These are phyloP conservation scores for Xiphophorus hellerii DNA, from an alignment of 2,113 vertebrate genomes.

Conservation along the genomic window DNA sequence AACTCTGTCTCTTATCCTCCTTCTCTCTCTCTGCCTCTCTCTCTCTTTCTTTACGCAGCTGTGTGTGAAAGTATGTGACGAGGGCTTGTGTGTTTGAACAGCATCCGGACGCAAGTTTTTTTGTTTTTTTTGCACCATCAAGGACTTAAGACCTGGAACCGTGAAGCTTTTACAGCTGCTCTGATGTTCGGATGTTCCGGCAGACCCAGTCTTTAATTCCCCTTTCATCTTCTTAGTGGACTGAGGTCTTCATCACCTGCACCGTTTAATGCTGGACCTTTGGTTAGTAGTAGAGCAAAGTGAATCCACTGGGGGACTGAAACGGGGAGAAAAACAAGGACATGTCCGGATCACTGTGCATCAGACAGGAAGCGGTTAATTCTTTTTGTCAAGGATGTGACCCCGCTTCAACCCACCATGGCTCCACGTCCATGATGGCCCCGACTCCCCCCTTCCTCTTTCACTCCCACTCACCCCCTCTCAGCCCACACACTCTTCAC, in stretches of 20 bases:
- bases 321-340: constrained; percentile 7
- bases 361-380: constrained; percentile 56
- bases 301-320: constrained; percentile 20
- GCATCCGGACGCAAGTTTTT: constrained; percentile 70
- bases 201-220: constrained; percentile 15
- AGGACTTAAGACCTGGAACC: constrained; percentile 55
- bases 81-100: constrained; percentile 45
- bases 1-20: background rate
- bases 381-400: constrained; percentile 43
- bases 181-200: constrained; percentile 55
- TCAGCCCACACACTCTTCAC: constrained; percentile 12
- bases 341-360: constrained; percentile 30
- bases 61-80: constrained; percentile 42
- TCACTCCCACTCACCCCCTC: constrained; percentile 11
- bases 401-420: constrained; percentile 4
- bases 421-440: background rate
- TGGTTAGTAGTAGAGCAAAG: constrained; percentile 4
- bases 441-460: background rate
- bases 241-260: constrained; percentile 6
- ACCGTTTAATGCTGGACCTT: constrained; percentile 25
- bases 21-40: constrained; percentile 7
- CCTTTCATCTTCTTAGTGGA: constrained; percentile 16
- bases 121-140: constrained; percentile 45
- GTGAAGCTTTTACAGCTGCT: constrained; percentile 41
- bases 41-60: constrained; percentile 24